These are phyloP conservation scores for Cryptus viduatorius DNA, from an alignment of 2,888 invertebrate species.

Conservation along the genomic window DNA sequence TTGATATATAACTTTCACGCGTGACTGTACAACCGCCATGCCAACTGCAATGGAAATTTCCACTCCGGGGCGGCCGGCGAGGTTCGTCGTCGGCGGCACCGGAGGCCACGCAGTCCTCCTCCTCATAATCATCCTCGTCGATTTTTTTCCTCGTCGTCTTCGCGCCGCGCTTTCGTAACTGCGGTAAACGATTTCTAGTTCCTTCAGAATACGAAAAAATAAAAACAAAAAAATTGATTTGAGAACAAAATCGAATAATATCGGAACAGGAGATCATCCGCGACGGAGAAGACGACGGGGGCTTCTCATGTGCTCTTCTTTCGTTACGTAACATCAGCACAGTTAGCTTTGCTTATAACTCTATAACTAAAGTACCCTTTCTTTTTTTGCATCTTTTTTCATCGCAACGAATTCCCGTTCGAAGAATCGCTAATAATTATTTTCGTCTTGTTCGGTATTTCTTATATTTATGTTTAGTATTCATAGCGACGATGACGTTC, in stretches of 20 bases:
- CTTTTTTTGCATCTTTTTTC: not conserved
- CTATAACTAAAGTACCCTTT: not conserved
- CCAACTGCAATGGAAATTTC: slow-evolving; percentile 84
- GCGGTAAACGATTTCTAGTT: not conserved
- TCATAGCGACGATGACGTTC: slow-evolving; percentile 34
- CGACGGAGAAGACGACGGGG: not conserved
- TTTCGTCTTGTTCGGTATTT: slow-evolving; percentile 11
- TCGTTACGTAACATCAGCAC: slow-evolving; percentile 13
- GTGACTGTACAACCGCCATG: slow-evolving; percentile 81
- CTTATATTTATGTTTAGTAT: slow-evolving; percentile 18
- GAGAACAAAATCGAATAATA: not conserved
- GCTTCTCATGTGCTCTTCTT: slow-evolving; percentile 3
- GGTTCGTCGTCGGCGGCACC: slow-evolving; percentile 72
- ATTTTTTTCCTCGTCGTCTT: slow-evolving; percentile 55
- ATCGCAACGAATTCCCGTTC: slow-evolving; percentile 13
- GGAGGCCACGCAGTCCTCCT: slow-evolving; percentile 69
- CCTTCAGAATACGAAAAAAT: not conserved
- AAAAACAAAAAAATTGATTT: not conserved
- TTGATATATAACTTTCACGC: slow-evolving; percentile 73
- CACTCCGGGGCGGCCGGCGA: slow-evolving; percentile 76
- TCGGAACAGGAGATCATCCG: not conserved
- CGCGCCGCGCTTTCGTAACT: not conserved
- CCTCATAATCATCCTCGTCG: slow-evolving; percentile 70
- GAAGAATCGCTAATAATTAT: slow-evolving; percentile 1
- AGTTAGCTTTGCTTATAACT: not conserved